Evolutionary conservation across 2,888 invertebrate species (phyloP), one percentile per base, ranked within the genome.

Genomic region (Pherbina coryleti): DNA sequence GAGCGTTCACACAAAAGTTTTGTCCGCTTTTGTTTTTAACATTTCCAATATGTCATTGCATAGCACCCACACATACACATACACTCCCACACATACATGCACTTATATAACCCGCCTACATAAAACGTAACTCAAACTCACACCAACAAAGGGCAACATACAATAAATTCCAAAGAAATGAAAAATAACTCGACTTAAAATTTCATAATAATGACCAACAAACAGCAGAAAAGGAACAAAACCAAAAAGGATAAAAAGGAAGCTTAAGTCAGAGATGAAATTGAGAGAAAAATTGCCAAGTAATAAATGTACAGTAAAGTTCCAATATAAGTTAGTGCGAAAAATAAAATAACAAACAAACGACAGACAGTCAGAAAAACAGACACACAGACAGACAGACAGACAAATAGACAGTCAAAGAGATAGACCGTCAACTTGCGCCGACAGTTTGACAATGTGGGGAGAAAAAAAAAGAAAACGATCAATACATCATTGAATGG

Each of bases 181-280:
- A 71, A 62, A 72, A 73, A 62, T 73, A 62, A 60, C 62, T 62
- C 49, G 17, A 73, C 60, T 62, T 60, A n/a, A 44, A 73, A 62
- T 73, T 62, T 62, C 62, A 62, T 73, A 28, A 73, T 44, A 62
- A 73, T 73, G 73, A 73, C 60, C 49, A 49, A 25, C 8, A 67
- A 71, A 3, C 28, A 19, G n/a, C n/a, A 49, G 4, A 31, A 53
- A 71, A 55, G 9, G 8, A 19, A 55, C 22, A 51, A 49, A 11
- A 49, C 22, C 11, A 57, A 25, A 69, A 37, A 71, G 19, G 7
- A 55, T 17, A 64, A 51, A 51, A 69, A 17, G 22, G 62, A 62
- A 22, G 9, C 25, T 62, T 3, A 28, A 62, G 19, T 19, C 37
- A 66, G 31, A 66, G 34, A 5, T 17, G 64, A 28, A 60, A 25